These are phyloP conservation scores for Augochlora pura DNA, from an alignment of 1,140 invertebrate species.

Conservation along the genomic window DNA sequence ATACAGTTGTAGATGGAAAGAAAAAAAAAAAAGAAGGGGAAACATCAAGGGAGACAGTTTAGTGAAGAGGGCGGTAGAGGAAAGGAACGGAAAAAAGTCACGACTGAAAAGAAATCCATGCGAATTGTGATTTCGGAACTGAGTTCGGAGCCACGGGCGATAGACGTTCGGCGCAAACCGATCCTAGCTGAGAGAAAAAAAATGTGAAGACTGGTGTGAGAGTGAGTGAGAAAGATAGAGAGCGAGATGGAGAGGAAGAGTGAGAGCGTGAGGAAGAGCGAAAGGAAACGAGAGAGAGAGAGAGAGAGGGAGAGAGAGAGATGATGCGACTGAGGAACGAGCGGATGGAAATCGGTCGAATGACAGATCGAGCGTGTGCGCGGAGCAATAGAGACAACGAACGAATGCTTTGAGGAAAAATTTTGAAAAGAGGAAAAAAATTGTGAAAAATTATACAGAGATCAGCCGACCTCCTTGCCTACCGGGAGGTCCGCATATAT, in stretches of 20 bases:
- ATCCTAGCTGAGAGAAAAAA: constrained; percentile 74
- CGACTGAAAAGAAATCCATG: constrained; percentile 62
- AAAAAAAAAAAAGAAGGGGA: not conserved
- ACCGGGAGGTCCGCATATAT: constrained; percentile 80
- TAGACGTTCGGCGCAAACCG: constrained; percentile 80
- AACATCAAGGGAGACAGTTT: constrained; percentile 56
- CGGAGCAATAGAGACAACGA: constrained; percentile 65
- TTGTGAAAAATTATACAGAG: constrained; percentile 79
- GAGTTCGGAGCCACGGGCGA: constrained; percentile 80
- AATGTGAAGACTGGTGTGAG: constrained; percentile 51
- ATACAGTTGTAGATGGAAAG: not conserved
- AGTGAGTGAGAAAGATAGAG: no score
- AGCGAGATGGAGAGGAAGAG: no score
- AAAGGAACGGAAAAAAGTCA: constrained; percentile 53
- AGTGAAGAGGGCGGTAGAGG: constrained; percentile 29
- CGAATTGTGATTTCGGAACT: constrained; percentile 75
- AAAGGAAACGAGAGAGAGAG: no score
- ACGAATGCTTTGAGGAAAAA: constrained; percentile 59
- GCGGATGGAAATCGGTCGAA: constrained; percentile 27
- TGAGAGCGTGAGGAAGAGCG: no score
- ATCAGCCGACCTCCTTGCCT: constrained; percentile 79
- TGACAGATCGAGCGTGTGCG: constrained; percentile 19
- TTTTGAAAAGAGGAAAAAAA: constrained; percentile 56
- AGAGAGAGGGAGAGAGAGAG: constrained; percentile 51
- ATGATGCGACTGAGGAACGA: constrained; percentile 22